Conservation (phyloP, 1,140 invertebrate species). For the Neotoxoptera formosana region DNA sequence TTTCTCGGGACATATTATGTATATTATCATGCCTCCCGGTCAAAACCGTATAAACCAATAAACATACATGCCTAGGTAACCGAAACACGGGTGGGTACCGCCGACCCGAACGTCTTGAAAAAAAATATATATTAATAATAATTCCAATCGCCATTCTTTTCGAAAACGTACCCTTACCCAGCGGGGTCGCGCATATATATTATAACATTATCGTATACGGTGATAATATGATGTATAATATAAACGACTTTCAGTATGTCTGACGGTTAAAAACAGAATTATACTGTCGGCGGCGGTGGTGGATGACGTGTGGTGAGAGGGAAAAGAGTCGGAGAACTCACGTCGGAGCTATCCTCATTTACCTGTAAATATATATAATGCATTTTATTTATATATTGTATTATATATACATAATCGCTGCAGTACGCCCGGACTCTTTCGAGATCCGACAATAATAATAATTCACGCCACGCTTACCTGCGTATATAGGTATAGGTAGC, state of each 20-base stretch:
- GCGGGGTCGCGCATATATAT: background rate
- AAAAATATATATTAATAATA: conserved; percentile 13
- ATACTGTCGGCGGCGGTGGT: background rate
- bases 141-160: background rate
- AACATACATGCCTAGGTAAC: conserved; percentile 12
- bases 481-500: too few relatives aligned
- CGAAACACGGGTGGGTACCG: background rate
- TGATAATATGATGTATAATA: background rate
- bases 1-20: background rate
- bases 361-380: background rate
- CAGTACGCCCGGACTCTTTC: background rate
- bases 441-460: background rate
- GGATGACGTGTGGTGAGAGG: too few relatives aligned
- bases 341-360: background rate
- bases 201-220: background rate
- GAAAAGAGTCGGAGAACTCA: background rate
- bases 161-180: background rate
- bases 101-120: background rate
- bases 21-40: background rate
- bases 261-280: conserved; percentile 5
- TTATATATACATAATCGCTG: background rate
- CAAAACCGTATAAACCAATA: background rate
- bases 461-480: background rate
- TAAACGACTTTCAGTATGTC: too few relatives aligned
- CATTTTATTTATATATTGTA: background rate